Conservation (phyloP, 2,797 vertebrate species). For the Sebastes hubbsi region DNA sequence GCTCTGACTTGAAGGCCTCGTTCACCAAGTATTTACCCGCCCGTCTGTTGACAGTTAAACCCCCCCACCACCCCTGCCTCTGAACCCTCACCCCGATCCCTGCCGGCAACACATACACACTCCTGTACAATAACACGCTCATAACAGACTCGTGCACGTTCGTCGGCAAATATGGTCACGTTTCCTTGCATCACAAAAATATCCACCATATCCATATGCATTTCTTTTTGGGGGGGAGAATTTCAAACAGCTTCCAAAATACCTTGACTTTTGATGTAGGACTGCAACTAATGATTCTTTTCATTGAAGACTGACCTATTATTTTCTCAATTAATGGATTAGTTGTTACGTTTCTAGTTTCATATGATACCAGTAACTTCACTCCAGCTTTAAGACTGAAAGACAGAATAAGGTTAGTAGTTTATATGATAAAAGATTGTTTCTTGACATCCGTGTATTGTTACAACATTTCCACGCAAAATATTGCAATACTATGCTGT, state of each 20-base stretch:
- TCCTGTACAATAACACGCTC: background rate
- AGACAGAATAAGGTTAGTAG: too few species aligned
- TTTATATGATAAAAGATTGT: too few species aligned
- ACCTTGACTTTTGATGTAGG: background rate
- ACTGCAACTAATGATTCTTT: too few species aligned
- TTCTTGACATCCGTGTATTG: too few species aligned
- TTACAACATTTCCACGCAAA: too few species aligned
- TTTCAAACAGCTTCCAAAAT: background rate
- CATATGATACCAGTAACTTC: too few species aligned
- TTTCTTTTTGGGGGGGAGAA: background rate
- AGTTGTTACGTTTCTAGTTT: too few species aligned
- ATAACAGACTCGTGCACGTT: background rate
- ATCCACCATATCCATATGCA: background rate
- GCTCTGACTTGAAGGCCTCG: conserved; percentile 53
- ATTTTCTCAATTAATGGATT: too few species aligned
- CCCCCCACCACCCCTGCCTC: background rate
- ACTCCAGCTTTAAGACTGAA: too few species aligned
- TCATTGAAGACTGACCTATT: too few species aligned
- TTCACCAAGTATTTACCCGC: conserved; percentile 59
- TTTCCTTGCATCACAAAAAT: background rate
- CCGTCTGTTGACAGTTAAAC: conserved; percentile 64
- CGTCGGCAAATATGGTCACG: background rate
- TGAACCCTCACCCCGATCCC: background rate
- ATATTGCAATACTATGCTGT: too few species aligned
- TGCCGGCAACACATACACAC: background rate